Percentiles rank a stretch among this genome's conserved stretches.
phyloP scores from a whole-genome alignment of 2,888 invertebrate genomes.

The Adela reaumurella region DNA sequence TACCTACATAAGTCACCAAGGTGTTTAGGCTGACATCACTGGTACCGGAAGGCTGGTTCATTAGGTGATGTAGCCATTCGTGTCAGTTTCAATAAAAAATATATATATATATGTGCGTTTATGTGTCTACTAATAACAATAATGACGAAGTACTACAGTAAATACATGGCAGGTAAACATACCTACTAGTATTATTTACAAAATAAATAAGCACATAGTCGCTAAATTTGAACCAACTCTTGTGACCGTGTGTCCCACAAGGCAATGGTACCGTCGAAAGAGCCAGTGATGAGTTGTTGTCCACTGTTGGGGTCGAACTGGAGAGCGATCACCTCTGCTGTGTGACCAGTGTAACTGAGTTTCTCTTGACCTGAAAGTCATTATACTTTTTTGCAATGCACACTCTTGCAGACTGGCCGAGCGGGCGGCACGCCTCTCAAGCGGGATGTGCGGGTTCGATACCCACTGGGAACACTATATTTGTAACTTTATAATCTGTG shows the following conservation, averaged over 20 bases:
- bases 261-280: slow-evolving; percentile 73
- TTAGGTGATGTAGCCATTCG: no score
- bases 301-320: slow-evolving; percentile 68
- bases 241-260: slow-evolving; percentile 70
- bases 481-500: no score
- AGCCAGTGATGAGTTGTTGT: slow-evolving; percentile 69
- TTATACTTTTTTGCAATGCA: no score
- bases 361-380: slow-evolving; percentile 58
- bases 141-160: slow-evolving; percentile 2
- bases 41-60: no score
- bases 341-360: slow-evolving; percentile 62
- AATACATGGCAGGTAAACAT: not conserved
- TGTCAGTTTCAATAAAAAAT: no score
- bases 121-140: not conserved
- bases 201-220: not conserved
- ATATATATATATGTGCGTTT: no score
- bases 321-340: slow-evolving; percentile 71
- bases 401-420: not conserved
- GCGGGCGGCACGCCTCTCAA: no score
- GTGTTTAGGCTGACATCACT: no score
- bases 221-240: slow-evolving; percentile 34
- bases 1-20: no score
- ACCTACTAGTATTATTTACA: no score
- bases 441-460: no score
- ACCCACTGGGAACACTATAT: no score